Percentiles rank a stretch among this genome's conserved stretches.
Evolutionary conservation across 2,888 invertebrate species (phyloP).

Genomic region (Andrena haemorrhoa): DNA sequence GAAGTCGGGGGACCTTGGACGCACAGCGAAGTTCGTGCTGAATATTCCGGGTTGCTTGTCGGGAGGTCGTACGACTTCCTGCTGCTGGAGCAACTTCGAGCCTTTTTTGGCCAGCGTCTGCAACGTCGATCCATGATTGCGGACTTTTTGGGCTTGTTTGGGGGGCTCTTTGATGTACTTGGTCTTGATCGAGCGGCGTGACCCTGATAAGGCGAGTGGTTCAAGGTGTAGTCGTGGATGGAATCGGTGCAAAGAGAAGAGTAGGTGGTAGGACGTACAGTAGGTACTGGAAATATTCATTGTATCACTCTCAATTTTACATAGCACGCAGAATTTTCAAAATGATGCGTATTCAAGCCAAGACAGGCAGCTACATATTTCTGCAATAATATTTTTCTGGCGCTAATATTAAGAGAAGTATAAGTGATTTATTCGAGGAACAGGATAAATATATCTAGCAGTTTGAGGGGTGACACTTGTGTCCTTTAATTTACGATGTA

Average conservation of each 20-base stretch:
- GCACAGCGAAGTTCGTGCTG: background rate
- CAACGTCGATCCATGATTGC: constrained; percentile 20
- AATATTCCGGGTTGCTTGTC: constrained; percentile 36
- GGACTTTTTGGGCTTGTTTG: constrained; percentile 19
- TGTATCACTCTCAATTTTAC: too few relatives aligned
- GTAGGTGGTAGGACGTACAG: background rate
- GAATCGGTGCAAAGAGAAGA: background rate
- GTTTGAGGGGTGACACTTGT: too few relatives aligned
- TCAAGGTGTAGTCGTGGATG: constrained; percentile 9
- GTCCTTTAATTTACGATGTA: too few relatives aligned
- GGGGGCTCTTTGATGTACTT: background rate
- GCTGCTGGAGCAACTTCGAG: constrained; percentile 8
- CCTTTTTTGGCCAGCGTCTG: constrained; percentile 31
- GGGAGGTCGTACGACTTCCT: constrained; percentile 37
- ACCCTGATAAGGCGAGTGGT: constrained; percentile 16
- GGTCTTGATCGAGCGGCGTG: background rate
- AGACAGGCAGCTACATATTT: too few relatives aligned
- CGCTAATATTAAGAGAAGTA: too few relatives aligned
- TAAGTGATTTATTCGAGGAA: too few relatives aligned
- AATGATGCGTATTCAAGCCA: too few relatives aligned
- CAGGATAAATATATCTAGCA: too few relatives aligned
- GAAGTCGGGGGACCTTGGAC: constrained; percentile 27
- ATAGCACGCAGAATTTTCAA: too few relatives aligned
- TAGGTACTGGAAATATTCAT: background rate
- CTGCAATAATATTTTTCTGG: too few relatives aligned